A percentile compares a stretch with the other conserved stretches of the same genome.
These are phyloP conservation scores for Hydrolagus colliei DNA, from an alignment of 2,797 vertebrate genomes.

Conservation along the genomic window DNA sequence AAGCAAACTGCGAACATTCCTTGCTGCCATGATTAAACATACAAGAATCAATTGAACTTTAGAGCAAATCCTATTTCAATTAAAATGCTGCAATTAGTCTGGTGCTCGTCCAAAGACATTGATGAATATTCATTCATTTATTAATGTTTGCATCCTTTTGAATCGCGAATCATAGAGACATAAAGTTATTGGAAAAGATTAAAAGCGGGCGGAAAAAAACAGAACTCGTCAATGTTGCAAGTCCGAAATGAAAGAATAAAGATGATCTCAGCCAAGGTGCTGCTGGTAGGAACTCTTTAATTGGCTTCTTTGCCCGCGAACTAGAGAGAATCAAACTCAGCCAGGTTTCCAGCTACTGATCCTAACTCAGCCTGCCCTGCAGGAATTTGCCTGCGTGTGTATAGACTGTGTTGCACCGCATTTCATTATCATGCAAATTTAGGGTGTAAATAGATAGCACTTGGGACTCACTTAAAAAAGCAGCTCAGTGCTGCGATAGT, in stretches of 20 bases:
- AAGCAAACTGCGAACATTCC: conserved; percentile 12
- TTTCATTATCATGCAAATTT: too few species aligned
- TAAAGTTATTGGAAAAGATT: conserved; percentile 17
- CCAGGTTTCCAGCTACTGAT: too few species aligned
- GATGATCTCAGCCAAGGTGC: too few species aligned
- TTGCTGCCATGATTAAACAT: conserved; percentile 30
- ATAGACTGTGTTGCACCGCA: too few species aligned
- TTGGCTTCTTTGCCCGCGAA: too few species aligned
- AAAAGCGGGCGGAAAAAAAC: neutral
- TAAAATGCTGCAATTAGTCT: conserved; percentile 28
- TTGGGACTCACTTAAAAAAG: too few species aligned
- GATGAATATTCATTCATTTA: conserved; percentile 32
- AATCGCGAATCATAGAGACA: neutral
- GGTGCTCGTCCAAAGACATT: conserved; percentile 12
- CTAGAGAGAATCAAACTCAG: too few species aligned
- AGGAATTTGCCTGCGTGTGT: too few species aligned
- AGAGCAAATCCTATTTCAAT: conserved; percentile 32
- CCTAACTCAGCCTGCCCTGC: too few species aligned
- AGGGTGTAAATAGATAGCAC: too few species aligned
- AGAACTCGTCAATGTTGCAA: neutral
- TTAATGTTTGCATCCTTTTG: conserved; percentile 20
- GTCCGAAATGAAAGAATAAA: neutral
- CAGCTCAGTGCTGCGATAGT: too few species aligned
- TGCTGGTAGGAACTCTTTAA: too few species aligned
- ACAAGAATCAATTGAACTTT: conserved; percentile 30